A percentile compares a stretch with the other conserved stretches of the same genome.
phyloP scores from a whole-genome alignment of 1,140 invertebrate species.

The Cotesia chilonis region DNA sequence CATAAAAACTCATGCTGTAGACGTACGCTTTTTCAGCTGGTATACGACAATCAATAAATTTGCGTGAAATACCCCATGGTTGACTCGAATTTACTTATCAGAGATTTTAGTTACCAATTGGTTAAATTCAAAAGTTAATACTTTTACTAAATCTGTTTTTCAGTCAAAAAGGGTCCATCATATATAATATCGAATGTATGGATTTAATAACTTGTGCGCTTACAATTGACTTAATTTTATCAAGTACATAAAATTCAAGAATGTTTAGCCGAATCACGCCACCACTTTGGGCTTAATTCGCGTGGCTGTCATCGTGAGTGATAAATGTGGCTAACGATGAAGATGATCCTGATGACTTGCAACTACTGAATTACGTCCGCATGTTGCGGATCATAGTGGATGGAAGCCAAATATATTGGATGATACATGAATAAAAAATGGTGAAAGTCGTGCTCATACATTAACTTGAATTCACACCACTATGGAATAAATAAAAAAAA shows the following conservation, averaged over 20 bases:
- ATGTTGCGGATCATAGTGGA: slow-evolving; percentile 46
- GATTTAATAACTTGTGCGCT: too few species aligned
- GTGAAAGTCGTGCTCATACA: too few species aligned
- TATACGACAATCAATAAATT: slow-evolving; percentile 56
- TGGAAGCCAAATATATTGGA: slow-evolving; percentile 45
- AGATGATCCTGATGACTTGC: slow-evolving; percentile 58
- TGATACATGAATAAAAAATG: background rate
- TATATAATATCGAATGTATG: too few species aligned
- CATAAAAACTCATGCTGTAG: slow-evolving; percentile 39
- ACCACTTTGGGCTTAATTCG: slow-evolving; percentile 52
- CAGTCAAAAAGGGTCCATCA: too few species aligned
- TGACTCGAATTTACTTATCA: slow-evolving; percentile 46
- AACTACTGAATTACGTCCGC: slow-evolving; percentile 54
- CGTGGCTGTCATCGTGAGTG: slow-evolving; percentile 51
- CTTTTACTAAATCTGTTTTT: background rate
- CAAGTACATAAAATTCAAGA: slow-evolving; percentile 20
- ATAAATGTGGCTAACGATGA: slow-evolving; percentile 37
- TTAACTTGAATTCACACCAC: too few species aligned
- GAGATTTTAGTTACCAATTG: slow-evolving; percentile 29
- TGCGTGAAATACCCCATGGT: slow-evolving; percentile 56
- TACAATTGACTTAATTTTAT: slow-evolving; percentile 36
- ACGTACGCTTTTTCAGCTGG: slow-evolving; percentile 42
- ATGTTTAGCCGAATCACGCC: slow-evolving; percentile 54
- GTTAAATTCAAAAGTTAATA: slow-evolving; percentile 6
- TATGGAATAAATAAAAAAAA: background rate